Evolutionary conservation across 2,888 invertebrate species (phyloP).

Genomic region (Argynnis bischoffii): DNA sequence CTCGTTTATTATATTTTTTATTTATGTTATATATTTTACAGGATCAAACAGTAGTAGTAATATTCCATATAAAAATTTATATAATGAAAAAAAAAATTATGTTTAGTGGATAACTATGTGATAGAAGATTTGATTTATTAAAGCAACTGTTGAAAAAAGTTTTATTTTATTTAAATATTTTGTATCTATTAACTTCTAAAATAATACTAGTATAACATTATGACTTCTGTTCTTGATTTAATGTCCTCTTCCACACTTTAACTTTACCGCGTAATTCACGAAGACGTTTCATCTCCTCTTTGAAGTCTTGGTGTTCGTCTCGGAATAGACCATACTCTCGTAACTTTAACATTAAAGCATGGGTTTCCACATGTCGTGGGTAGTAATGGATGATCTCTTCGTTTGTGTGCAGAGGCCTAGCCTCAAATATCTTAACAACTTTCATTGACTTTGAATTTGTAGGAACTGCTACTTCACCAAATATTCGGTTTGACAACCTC

Average conservation of each 20-base stretch:
- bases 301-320: slow-evolving; percentile 95
- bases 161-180: slow-evolving; percentile 11
- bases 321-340: slow-evolving; percentile 90
- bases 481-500: slow-evolving; percentile 92
- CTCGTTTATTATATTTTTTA: slow-evolving; percentile 40
- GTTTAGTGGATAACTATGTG: neutral
- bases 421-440: slow-evolving; percentile 89
- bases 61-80: slow-evolving; percentile 35
- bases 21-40: slow-evolving; percentile 40
- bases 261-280: slow-evolving; percentile 90
- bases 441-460: slow-evolving; percentile 90
- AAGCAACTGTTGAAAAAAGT: slow-evolving; percentile 6
- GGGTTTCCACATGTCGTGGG: slow-evolving; percentile 91
- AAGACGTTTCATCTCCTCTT: slow-evolving; percentile 91
- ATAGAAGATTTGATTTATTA: neutral
- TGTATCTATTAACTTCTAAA: slow-evolving; percentile 2
- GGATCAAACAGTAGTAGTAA: slow-evolving; percentile 30
- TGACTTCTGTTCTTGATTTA: slow-evolving; percentile 42
- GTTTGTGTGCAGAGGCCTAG: slow-evolving; percentile 87
- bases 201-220: neutral
- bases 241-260: slow-evolving; percentile 72
- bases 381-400: slow-evolving; percentile 91
- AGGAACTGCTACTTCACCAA: slow-evolving; percentile 91
- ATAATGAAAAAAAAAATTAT: slow-evolving; percentile 30
- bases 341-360: slow-evolving; percentile 86